Percentiles rank a stretch among this genome's conserved stretches.
phyloP scores from a whole-genome alignment of 2,113 vertebrate species.

The Zosterops borbonicus region DNA sequence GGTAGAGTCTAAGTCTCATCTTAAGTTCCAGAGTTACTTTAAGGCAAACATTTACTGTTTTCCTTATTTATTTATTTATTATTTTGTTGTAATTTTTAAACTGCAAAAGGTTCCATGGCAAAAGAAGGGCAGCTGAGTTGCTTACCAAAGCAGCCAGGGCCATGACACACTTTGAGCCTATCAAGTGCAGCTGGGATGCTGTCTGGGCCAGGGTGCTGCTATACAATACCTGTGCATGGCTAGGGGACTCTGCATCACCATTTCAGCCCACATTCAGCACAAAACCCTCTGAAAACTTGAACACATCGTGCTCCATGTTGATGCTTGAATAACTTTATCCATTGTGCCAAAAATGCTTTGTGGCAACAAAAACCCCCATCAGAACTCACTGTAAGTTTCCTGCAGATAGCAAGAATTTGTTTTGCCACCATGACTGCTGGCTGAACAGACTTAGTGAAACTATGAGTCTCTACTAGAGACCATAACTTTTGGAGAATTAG shows the following conservation, averaged over 20 bases:
- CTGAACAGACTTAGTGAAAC: background rate
- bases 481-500: background rate
- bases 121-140: background rate
- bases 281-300: background rate
- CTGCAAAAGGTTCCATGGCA: background rate
- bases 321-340: background rate
- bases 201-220: background rate
- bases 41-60: background rate
- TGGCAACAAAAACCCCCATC: fast-evolving
- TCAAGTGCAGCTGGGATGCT: background rate
- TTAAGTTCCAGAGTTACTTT: background rate
- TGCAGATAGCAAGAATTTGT: background rate
- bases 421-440: background rate
- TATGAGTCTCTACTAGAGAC: background rate
- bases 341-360: background rate
- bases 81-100: background rate
- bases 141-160: background rate
- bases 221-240: fast-evolving
- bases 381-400: background rate
- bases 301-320: background rate
- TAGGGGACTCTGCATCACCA: too few relatives aligned
- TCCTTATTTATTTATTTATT: background rate
- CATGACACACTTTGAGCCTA: background rate
- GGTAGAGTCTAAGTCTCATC: background rate
- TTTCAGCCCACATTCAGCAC: background rate